Conservation (phyloP, 2,797 vertebrate species). For the Pygocentrus nattereri region DNA sequence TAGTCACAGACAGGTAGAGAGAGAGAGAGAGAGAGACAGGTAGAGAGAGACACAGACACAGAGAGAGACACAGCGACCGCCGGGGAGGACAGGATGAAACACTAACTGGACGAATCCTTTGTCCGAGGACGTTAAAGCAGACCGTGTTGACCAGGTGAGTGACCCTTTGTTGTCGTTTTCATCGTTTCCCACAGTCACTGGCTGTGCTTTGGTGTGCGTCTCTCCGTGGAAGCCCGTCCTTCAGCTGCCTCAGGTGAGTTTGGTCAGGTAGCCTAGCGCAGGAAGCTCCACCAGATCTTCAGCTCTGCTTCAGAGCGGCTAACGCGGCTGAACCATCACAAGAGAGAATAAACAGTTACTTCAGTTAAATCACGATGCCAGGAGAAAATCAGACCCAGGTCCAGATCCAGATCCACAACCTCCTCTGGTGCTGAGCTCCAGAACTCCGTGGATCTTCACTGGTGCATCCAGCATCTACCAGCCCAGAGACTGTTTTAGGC, state of each 20-base stretch:
- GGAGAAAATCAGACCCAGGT: too few relatives aligned
- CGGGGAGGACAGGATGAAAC: constrained; percentile 8
- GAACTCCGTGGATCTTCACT: too few relatives aligned
- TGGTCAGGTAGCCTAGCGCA: constrained; percentile 4
- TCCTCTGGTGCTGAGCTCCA: too few relatives aligned
- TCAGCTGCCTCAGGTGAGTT: constrained; percentile 12
- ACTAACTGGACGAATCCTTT: background rate
- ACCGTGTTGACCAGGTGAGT: constrained; percentile 20
- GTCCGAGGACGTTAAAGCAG: constrained; percentile 36
- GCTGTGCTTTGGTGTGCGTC: background rate
- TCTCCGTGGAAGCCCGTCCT: background rate
- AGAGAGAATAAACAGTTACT: too few relatives aligned
- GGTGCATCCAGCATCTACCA: too few relatives aligned
- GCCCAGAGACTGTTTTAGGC: too few relatives aligned
- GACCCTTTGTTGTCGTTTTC: background rate
- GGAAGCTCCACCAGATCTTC: too few relatives aligned
- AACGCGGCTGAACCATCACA: too few relatives aligned
- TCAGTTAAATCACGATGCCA: too few relatives aligned
- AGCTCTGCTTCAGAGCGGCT: too few relatives aligned
- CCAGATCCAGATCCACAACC: too few relatives aligned
- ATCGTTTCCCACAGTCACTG: background rate
- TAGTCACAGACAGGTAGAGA: constrained; percentile 10
- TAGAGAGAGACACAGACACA: too few relatives aligned
- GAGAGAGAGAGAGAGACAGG: constrained; percentile 21
- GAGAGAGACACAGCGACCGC: background rate